Conservation (phyloP, 2,797 vertebrate genomes). For the Naso thynnoides region DNA sequence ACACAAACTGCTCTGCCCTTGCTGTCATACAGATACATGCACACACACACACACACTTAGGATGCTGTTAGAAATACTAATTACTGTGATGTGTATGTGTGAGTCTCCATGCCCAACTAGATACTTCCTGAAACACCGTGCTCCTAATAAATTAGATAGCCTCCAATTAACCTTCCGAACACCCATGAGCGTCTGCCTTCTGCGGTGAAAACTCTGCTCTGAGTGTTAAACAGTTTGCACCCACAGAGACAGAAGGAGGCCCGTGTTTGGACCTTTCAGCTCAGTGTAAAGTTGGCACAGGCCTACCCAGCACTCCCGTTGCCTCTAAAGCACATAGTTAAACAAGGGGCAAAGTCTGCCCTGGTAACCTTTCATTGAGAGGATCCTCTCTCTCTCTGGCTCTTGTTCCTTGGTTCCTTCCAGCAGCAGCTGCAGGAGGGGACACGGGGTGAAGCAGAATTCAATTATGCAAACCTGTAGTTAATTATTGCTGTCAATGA, state of each 20-base stretch:
- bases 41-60: slow-evolving; percentile 14
- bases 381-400: slow-evolving; percentile 33
- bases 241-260: slow-evolving; percentile 25
- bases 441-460: slow-evolving; percentile 68
- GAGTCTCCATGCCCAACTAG: slow-evolving; percentile 35
- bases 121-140: slow-evolving; percentile 40
- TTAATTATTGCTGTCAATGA: slow-evolving; percentile 82
- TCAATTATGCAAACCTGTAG: slow-evolving; percentile 79
- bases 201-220: slow-evolving; percentile 36
- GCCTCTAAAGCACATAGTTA: slow-evolving; percentile 77
- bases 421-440: slow-evolving; percentile 59
- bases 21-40: slow-evolving; percentile 48
- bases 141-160: slow-evolving; percentile 45
- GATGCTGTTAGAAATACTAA: slow-evolving; percentile 45
- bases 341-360: slow-evolving; percentile 65
- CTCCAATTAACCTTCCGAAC: slow-evolving; percentile 58
- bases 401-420: slow-evolving; percentile 60
- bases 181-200: slow-evolving; percentile 25
- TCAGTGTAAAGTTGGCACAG: slow-evolving; percentile 68
- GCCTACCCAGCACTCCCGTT: slow-evolving; percentile 66
- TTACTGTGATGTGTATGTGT: slow-evolving; percentile 30
- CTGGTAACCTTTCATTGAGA: slow-evolving; percentile 74
- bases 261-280: slow-evolving; percentile 55
- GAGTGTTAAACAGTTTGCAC: slow-evolving; percentile 33
- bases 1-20: slow-evolving; percentile 70